phyloP scores from a whole-genome alignment of 2,888 invertebrate genomes.

The Seira ritae region DNA sequence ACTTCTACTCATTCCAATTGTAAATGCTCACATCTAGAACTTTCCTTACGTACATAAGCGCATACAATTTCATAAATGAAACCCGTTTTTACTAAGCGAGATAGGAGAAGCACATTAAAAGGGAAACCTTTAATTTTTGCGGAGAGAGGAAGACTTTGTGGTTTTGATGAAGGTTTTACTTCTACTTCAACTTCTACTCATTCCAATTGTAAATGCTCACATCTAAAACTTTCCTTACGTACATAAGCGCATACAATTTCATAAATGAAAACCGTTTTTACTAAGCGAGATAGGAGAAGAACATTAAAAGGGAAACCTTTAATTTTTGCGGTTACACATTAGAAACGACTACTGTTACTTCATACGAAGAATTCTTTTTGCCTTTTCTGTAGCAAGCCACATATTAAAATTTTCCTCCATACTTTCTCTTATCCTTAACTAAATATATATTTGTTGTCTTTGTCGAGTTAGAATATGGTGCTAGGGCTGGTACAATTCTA shows the following conservation, averaged over 20 bases:
- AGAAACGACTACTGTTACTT: neutral
- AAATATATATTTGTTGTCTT: too few species aligned
- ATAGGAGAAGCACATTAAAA: neutral
- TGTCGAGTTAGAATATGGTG: too few species aligned
- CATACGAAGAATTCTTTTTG: neutral
- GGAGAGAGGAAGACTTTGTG: neutral
- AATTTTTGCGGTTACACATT: constrained; percentile 4
- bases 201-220: too few species aligned
- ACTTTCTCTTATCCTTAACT: neutral
- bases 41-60: neutral
- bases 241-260: neutral
- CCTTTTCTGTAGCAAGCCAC: too few species aligned
- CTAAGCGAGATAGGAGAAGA: neutral
- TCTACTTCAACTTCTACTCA: too few species aligned
- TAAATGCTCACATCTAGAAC: too few species aligned
- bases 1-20: too few species aligned
- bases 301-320: neutral
- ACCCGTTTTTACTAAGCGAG: neutral
- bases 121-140: neutral
- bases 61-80: neutral
- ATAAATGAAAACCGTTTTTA: neutral
- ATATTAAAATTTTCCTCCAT: neutral
- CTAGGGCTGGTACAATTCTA: too few species aligned
- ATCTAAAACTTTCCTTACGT: too few species aligned
- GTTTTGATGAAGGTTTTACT: neutral